A percentile compares a stretch with the other conserved stretches of the same genome.
Evolutionary conservation across 2,888 invertebrate genomes (phyloP).

Genomic region (Ichneumoninae sp.): DNA sequence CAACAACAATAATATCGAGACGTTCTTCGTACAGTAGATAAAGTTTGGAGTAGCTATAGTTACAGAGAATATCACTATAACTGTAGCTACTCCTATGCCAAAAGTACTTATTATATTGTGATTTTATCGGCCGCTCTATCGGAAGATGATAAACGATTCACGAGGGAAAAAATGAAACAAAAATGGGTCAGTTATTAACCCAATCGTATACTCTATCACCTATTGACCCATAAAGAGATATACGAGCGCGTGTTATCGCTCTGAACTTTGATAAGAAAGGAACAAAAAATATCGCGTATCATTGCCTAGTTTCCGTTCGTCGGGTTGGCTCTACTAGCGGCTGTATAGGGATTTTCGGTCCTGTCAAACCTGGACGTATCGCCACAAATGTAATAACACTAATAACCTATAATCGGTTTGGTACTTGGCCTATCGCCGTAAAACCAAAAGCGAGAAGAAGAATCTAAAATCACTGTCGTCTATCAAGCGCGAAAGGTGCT

Average conservation of each 20-base stretch:
- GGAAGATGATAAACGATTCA: slow-evolving; percentile 4
- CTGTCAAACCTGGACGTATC: not conserved
- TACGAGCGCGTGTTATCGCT: slow-evolving; percentile 1
- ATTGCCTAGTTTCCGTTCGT: not conserved
- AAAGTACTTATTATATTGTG: not conserved
- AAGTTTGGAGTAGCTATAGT: not conserved
- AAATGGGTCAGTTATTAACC: slow-evolving; percentile 25
- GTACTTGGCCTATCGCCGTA: not conserved
- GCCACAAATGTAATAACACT: not conserved
- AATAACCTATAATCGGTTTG: not conserved
- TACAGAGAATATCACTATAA: not conserved
- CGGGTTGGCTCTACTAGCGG: not conserved
- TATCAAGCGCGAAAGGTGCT: not conserved
- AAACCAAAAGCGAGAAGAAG: not conserved
- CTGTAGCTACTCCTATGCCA: not conserved
- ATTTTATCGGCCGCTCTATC: not conserved
- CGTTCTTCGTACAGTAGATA: not conserved
- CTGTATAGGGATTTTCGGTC: not conserved
- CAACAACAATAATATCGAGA: too few species aligned
- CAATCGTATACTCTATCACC: slow-evolving; percentile 6
- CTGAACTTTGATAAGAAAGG: slow-evolving; percentile 1
- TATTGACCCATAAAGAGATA: slow-evolving; percentile 14
- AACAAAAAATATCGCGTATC: slow-evolving; percentile 6
- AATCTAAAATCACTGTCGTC: not conserved
- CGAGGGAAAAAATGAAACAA: slow-evolving; percentile 9